A percentile compares a stretch with the other conserved stretches of the same genome.
These are phyloP conservation scores for Cryptophagus acutangulus DNA, from an alignment of 2,888 invertebrate genomes.

Conservation along the genomic window DNA sequence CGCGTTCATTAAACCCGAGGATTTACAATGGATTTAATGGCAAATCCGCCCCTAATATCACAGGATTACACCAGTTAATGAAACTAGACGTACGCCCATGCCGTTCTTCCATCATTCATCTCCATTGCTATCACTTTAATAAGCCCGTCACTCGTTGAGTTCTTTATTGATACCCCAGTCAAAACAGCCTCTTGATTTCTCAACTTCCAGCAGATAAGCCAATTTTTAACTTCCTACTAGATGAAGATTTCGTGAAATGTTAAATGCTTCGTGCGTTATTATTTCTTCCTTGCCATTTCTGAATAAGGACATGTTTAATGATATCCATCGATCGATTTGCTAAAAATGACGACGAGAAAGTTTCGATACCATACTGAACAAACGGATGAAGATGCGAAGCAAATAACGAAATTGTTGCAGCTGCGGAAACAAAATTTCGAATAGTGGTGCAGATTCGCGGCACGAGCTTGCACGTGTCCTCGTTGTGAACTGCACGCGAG, in stretches of 20 bases:
- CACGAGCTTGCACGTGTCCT: conserved; percentile 38
- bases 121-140: conserved; percentile 19
- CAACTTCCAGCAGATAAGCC: too few relatives aligned
- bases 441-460: conserved; percentile 22
- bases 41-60: conserved; percentile 39
- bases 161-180: conserved; percentile 14
- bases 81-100: conserved; percentile 35
- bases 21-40: conserved; percentile 35
- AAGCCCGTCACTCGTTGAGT: conserved; percentile 19
- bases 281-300: too few relatives aligned
- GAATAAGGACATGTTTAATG: too few relatives aligned
- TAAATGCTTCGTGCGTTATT: too few relatives aligned
- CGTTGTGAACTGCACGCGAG: conserved; percentile 44
- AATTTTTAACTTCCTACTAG: too few relatives aligned
- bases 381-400: too few relatives aligned
- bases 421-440: conserved; percentile 26
- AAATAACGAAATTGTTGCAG: conserved; percentile 24
- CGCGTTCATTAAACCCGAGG: conserved; percentile 41
- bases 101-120: conserved; percentile 25
- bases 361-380: too few relatives aligned
- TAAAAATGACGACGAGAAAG: too few relatives aligned
- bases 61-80: conserved; percentile 40
- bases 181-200: too few relatives aligned
- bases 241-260: too few relatives aligned
- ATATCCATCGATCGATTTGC: too few relatives aligned